These are phyloP conservation scores for Crax fasciolata DNA, from an alignment of 2,797 vertebrate genomes.

Conservation along the genomic window DNA sequence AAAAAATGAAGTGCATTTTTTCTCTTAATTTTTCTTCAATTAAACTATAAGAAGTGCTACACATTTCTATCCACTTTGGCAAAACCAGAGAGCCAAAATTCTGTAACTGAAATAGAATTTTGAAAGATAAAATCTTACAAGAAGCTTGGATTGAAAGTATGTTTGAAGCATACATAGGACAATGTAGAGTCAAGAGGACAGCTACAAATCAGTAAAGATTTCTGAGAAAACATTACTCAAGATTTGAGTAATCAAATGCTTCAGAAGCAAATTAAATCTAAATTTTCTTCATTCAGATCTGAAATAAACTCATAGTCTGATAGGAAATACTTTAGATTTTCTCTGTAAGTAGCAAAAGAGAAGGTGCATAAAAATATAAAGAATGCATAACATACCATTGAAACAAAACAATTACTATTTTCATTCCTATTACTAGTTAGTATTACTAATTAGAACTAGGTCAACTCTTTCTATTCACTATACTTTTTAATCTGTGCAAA, in stretches of 20 bases:
- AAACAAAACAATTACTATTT: not conserved
- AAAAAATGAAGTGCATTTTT: not conserved
- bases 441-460: not conserved
- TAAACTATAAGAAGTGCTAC: not conserved
- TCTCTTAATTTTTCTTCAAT: not conserved
- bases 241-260: not conserved
- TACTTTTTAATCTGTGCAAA: not conserved
- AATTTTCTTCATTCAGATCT: not conserved
- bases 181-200: not conserved
- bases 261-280: not conserved
- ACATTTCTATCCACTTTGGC: not conserved
- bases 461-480: not conserved
- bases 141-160: not conserved
- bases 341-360: not conserved
- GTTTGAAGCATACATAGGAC: not conserved
- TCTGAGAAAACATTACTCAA: not conserved
- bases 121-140: not conserved
- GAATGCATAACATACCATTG: rapidly evolving
- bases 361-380: constrained; percentile 2
- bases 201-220: not conserved
- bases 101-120: not conserved
- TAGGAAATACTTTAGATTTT: not conserved
- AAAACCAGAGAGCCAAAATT: not conserved
- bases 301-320: not conserved
- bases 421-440: not conserved